A percentile compares a stretch with the other conserved stretches of the same genome.
Evolutionary conservation across 2,888 invertebrate genomes (phyloP).

Genomic region (Stenchaetothrips biformis): DNA sequence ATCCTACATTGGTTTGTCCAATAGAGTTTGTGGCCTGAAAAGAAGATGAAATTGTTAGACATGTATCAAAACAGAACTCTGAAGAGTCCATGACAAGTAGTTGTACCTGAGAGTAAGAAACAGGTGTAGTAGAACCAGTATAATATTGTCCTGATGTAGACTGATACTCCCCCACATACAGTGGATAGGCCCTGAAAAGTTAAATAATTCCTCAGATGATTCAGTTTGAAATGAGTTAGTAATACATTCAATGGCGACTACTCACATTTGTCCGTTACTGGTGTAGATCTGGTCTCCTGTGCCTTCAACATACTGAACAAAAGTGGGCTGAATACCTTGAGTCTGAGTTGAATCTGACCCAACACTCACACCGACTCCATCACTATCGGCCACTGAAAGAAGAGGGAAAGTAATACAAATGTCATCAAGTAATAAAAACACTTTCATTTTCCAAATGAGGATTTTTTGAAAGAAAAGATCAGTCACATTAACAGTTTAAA

Average conservation of each 20-base stretch:
- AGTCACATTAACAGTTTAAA: not conserved
- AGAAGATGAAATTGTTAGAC: conserved; percentile 5
- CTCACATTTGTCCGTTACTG: conserved; percentile 61
- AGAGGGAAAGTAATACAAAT: conserved; percentile 30
- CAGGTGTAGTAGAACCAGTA: conserved; percentile 57
- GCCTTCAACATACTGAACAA: conserved; percentile 61
- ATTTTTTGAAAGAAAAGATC: not conserved
- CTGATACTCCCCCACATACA: conserved; percentile 62
- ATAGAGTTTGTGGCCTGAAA: conserved; percentile 41
- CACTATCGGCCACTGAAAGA: conserved; percentile 49
- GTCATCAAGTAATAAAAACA: conserved; percentile 21
- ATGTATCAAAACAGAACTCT: not conserved
- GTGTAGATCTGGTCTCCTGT: conserved; percentile 55
- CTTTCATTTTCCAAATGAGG: not conserved
- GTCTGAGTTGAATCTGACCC: conserved; percentile 43
- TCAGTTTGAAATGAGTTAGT: conserved; percentile 27
- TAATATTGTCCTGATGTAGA: conserved; percentile 66
- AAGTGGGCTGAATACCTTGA: conserved; percentile 49
- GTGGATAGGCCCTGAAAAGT: conserved; percentile 62
- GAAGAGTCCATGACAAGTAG: not conserved
- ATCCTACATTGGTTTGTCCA: conserved; percentile 36
- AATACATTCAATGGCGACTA: conserved; percentile 33
- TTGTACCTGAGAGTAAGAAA: conserved; percentile 60
- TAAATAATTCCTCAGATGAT: not conserved
- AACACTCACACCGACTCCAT: conserved; percentile 51